Base-by-base conservation (phyloP, 2,888 invertebrate species). In the Metopia argyrocephala region DNA sequence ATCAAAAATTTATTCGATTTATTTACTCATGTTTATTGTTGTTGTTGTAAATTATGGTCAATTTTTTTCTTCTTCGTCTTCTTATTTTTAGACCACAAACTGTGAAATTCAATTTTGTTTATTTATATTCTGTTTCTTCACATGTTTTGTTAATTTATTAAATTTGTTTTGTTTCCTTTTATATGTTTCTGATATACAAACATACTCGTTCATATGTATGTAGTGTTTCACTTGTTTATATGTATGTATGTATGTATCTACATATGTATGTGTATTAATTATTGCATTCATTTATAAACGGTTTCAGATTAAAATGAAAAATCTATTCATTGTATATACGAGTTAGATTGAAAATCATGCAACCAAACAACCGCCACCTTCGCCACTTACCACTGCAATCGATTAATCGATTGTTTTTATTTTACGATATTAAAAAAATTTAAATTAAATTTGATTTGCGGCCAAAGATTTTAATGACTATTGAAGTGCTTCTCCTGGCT, bases 401-500 rank as follows among this genome's bases (percentile, higher is more conserved):
- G 38, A 38, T 38, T 6, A 3, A 15, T 38, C 1, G 12, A 15
- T 38, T 12, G 9, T 38, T 38, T 31, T 31, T 31, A 9, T 38
- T 38, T 38, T 2, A 15, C 9, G 4, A 12, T 12, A 2, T 38
- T 38, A 12, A 15, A 3, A 38, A 38, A 4, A 38, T 1, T 38
- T 12, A 38, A 12, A 12, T 38, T 38, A 12, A 38, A 38, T 38
- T 38, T 38, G 38, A 38, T 38, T 38, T 38, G n/a, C n/a, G n/a
- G n/a, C n/a, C n/a, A n/a, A n/a, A n/a, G n/a, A n/a, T n/a, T n/a
- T n/a, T n/a, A n/a, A n/a, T n/a, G n/a, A n/a, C n/a, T n/a, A n/a
- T n/a, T n/a, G n/a, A n/a, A n/a, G n/a, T n/a, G n/a, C n/a, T 88
- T 86, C 83, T 85, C 66, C 85, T 86, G 88, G 88, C 88, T 88